A percentile compares a stretch with the other conserved stretches of the same genome.
phyloP scores from a whole-genome alignment of 1,140 invertebrate genomes.

The Oreohelix idahoensis region DNA sequence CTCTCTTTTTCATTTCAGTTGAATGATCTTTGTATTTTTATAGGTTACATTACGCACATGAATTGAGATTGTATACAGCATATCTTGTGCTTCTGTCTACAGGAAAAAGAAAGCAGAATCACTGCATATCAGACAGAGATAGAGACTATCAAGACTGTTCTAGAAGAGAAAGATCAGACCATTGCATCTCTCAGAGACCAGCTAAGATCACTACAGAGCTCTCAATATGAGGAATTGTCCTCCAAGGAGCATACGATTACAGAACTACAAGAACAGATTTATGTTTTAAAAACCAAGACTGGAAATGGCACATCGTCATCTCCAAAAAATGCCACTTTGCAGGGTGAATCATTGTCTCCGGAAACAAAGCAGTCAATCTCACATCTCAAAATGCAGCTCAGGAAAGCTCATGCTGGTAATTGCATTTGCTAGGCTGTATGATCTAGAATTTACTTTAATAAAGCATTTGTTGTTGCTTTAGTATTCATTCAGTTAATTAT shows the following conservation, averaged over 20 bases:
- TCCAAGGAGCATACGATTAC: not conserved
- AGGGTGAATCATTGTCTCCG: constrained; percentile 40
- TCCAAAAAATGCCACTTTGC: constrained; percentile 17
- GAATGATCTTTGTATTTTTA: no score
- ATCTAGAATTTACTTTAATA: no score
- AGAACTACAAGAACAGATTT: constrained; percentile 26
- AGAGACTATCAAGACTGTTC: not conserved
- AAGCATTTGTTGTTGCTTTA: no score
- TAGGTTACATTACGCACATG: no score
- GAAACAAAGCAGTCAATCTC: constrained; percentile 57
- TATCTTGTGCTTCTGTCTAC: not conserved
- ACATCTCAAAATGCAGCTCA: constrained; percentile 55
- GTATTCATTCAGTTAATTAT: no score
- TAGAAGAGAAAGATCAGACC: constrained; percentile 6
- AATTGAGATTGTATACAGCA: not conserved
- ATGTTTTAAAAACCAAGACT: constrained; percentile 16
- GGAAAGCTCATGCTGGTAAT: constrained; percentile 54
- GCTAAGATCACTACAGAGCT: not conserved
- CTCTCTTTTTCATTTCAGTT: no score
- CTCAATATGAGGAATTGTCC: not conserved
- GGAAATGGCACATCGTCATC: constrained; percentile 16
- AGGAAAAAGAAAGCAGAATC: constrained; percentile 41
- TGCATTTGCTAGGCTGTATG: not conserved
- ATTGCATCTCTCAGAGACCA: constrained; percentile 15
- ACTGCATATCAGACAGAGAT: constrained; percentile 26